Evolutionary conservation across 2,888 invertebrate species (phyloP), one percentile per base, ranked within the genome.

Genomic region (Hypomecis atomaria): DNA sequence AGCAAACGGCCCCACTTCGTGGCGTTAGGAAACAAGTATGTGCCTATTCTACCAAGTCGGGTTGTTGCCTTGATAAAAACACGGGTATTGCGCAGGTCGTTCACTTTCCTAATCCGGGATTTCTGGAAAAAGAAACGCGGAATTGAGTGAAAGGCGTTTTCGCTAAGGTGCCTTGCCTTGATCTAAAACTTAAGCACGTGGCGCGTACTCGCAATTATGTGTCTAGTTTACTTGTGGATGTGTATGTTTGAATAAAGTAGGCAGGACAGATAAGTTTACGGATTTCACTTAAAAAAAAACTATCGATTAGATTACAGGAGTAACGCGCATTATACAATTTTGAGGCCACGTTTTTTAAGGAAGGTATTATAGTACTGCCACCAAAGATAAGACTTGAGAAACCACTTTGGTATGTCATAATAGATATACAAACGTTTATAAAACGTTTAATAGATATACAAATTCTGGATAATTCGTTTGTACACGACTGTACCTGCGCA

Each of bases 1-100:
- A 82, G 83, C 79, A 84, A 86, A 86, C 81, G 78, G 78, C 79
- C 73, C 74, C 71, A 72, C 73, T 70, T 73, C 78, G 57, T 60
- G 60, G 76, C 65, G 67, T 66, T 66, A 68, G 78, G 79, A 82
- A 83, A 74, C 69, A 72, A 69, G 70, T 78, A 69, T 66, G 63
- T 70, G 59, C 66, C 65, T 65, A 66, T 69, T 69, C 63, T 50
- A 65, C 58, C 58, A 62, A 59, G 61, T 56, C 67, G 48, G 53
- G 53, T 53, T 60, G 67, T 63, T 48, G 57, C 48, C 63, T 45
- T 63, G 43, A 60, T 34, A 70, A 66, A 66, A 71, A 69, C 67
- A 68, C 67, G 60, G 60, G 66, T 62, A 66, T 61, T 65, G 68
- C 69, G 64, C 62, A 71, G 69, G 65, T 71, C 68, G 64, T 71